Base-by-base conservation (phyloP, 2,797 vertebrate species). In the Crocodylus rhombifer region DNA sequence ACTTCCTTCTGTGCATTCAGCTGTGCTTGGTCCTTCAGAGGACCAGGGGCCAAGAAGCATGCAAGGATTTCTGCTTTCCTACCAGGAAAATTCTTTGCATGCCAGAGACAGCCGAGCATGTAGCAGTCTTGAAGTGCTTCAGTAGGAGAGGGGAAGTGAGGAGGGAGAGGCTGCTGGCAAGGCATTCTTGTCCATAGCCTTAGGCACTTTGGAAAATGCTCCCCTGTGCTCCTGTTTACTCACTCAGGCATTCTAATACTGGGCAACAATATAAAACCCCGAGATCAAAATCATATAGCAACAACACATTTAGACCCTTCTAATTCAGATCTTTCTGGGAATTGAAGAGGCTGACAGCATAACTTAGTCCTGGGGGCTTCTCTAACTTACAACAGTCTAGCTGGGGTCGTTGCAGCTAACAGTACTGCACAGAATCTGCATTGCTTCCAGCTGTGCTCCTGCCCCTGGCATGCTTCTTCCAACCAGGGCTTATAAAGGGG, bases 211-310 rank as follows among this genome's bases (percentile, higher is more conserved):
- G 4, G 77, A 58, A 78, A 28, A 51, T 30, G 21, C 36, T 55
- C 5, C n/a, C 6, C 2, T 6, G 8, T n/a, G 17, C 0, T 0
- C 76, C 16, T 12, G 1, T 65, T 76, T 55, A 26, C 61, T 5
- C 21, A 63, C 56, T 23, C 9, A 12, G 28, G 2, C 83, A 57
- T 42, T 67, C 64, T 3, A 14, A 9, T 15, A n/a, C 64, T 30
- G n/a, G 25, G 5, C 26, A 58, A 23, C 58, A 74, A 4, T 55
- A 0, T 20, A n/a, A 42, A 57, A 56, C 42, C 23, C 63, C 65
- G 75, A 15, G 51, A 15, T 74, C 42, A 51, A 51, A 51, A 51
- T 51, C 42, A 51, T 9, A 61, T 58, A 12, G n/a, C 64, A 28
- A 30, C 42, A 30, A n/a, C 8, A 67, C n/a, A 28, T 67, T 67